A percentile compares a stretch with the other conserved stretches of the same genome.
These are phyloP conservation scores for Synanthedon myopaeformis DNA, from an alignment of 2,888 invertebrate species.

Conservation along the genomic window DNA sequence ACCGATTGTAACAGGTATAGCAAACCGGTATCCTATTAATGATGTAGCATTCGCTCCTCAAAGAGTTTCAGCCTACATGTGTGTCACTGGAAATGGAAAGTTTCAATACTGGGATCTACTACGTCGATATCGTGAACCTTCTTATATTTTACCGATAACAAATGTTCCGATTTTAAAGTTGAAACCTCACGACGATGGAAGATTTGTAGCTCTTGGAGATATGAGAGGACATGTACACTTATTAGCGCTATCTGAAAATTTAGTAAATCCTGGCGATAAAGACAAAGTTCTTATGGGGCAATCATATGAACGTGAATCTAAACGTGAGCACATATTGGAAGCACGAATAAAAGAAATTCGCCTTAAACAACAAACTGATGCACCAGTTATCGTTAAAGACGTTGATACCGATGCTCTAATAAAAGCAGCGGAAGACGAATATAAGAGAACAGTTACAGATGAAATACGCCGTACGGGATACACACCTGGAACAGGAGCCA, in stretches of 20 bases:
- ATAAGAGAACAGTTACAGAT: slow-evolving; percentile 40
- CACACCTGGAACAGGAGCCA: background rate
- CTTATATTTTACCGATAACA: slow-evolving; percentile 66
- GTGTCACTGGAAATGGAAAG: slow-evolving; percentile 68
- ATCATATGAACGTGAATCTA: slow-evolving; percentile 86
- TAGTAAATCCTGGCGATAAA: slow-evolving; percentile 73
- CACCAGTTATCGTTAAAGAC: slow-evolving; percentile 19
- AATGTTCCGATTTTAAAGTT: slow-evolving; percentile 66
- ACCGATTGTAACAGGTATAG: slow-evolving; percentile 30
- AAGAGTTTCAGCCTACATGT: slow-evolving; percentile 45
- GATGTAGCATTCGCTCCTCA: slow-evolving; percentile 38
- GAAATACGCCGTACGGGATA: slow-evolving; percentile 17
- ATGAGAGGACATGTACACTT: slow-evolving; percentile 75
- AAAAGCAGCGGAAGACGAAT: slow-evolving; percentile 46
- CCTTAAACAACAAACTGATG: slow-evolving; percentile 56
- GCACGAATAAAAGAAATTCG: slow-evolving; percentile 83
- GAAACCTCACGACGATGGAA: slow-evolving; percentile 73
- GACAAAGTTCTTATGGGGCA: slow-evolving; percentile 76
- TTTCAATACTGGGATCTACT: slow-evolving; percentile 85
- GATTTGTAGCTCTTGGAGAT: slow-evolving; percentile 73
- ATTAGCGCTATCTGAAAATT: slow-evolving; percentile 73
- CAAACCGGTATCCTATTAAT: slow-evolving; percentile 23
- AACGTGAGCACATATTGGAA: slow-evolving; percentile 88
- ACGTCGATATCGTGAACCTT: slow-evolving; percentile 76
- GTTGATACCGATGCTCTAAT: slow-evolving; percentile 20